Evolutionary conservation across 2,888 invertebrate species (phyloP).

Genomic region (Nephrotoma appendiculata): DNA sequence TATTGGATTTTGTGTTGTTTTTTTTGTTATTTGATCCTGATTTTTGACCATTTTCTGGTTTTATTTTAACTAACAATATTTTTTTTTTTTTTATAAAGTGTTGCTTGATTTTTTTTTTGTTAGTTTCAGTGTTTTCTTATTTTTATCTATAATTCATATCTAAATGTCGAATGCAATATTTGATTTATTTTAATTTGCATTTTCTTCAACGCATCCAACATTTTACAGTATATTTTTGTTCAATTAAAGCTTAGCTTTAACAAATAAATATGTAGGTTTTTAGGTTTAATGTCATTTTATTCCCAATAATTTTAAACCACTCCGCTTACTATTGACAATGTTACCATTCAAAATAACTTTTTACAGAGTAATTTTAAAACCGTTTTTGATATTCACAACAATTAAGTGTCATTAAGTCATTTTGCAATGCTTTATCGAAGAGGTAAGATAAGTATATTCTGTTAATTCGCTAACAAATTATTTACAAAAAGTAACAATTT

Average conservation of each 20-base stretch:
- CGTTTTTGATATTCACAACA: too few relatives aligned
- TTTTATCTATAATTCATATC: neutral
- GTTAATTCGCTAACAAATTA: too few relatives aligned
- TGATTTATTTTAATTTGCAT: neutral
- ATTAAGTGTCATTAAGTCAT: too few relatives aligned
- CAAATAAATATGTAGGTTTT: too few relatives aligned
- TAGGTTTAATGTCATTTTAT: too few relatives aligned
- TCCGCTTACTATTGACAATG: too few relatives aligned
- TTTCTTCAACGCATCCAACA: neutral
- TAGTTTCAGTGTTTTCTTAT: neutral
- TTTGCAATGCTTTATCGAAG: too few relatives aligned
- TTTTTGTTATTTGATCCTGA: neutral
- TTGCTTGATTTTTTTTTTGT: neutral
- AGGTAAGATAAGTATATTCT: too few relatives aligned
- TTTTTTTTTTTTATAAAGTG: neutral
- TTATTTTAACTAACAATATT: neutral
- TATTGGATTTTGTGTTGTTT: neutral
- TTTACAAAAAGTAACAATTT: too few relatives aligned
- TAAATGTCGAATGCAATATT: neutral
- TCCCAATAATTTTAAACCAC: too few relatives aligned
- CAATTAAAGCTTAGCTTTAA: neutral
- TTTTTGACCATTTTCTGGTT: neutral
- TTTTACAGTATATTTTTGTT: neutral
- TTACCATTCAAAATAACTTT: too few relatives aligned
- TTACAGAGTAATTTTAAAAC: too few relatives aligned